Base-by-base conservation (phyloP, 2,888 invertebrate genomes). In the Pseudoips prasinana region DNA sequence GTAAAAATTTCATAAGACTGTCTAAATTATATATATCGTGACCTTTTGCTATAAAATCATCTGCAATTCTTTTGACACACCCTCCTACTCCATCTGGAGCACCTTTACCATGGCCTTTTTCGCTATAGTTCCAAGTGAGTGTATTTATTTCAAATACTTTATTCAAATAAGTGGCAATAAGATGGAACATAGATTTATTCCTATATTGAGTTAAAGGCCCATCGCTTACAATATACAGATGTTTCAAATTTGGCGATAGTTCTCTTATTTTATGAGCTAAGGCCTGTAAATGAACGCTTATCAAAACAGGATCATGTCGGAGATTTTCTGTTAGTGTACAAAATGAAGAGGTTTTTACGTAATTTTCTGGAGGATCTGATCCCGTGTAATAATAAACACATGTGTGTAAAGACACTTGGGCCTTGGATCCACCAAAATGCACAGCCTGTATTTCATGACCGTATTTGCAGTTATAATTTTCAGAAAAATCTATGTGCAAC, bases 381-480 rank as follows among this genome's bases (percentile, higher is more conserved):
- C 35, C 14, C 22, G 17, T 33, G 10, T 11, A 32, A 14, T 54
- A 54, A 23, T 45, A 54, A 5, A 51, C 46, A 8, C 42, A 46
- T 1, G 44, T 54, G 22, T 51, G 51, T 10, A 54, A 25, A 5
- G 42, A 46, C 8, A 45, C n/a, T 23, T 43, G 46, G 3, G 43
- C 17, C 20, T 39, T 46, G 5, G 38, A 41, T 7, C 46, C 43
- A 17, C 43, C 46, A 43, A 51, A 51, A 30, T 51, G 51, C 7
- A 41, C 45, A 3, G 43, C 39, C 9, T 54, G 43, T 10, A 51
- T 26, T 31, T 46, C 51, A 19, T 29, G 1, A 28, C 45, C 20
- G 22, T 51, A 54, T 33, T 51, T 46, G 11, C 40, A 54, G 1
- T 19, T 25, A 32, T 48, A 46, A 8, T 48, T 54, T 35, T 54